Evolutionary conservation across 1,140 invertebrate species (phyloP).

Genomic region (Sarcophaga peregrina): DNA sequence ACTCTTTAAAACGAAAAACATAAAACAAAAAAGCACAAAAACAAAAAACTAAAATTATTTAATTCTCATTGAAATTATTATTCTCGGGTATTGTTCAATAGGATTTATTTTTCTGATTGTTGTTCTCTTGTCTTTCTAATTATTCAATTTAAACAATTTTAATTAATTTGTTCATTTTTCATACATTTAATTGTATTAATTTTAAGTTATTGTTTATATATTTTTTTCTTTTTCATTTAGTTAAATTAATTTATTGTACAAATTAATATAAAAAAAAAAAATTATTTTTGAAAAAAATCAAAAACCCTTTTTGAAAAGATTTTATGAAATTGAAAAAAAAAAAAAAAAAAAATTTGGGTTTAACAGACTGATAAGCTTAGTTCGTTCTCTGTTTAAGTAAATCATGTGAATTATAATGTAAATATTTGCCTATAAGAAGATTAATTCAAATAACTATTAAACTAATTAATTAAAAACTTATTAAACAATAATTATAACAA

Average conservation of each 20-base stretch:
- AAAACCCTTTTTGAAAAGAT: constrained; percentile 27
- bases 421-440: constrained; percentile 32
- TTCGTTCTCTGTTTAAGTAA: constrained; percentile 43
- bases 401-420: constrained; percentile 36
- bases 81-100: too few species aligned
- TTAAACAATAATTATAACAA: constrained; percentile 17
- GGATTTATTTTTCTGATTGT: too few species aligned
- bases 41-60: neutral
- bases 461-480: neutral
- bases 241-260: constrained; percentile 21
- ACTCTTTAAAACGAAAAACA: neutral
- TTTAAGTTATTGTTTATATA: constrained; percentile 20
- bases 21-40: too few species aligned
- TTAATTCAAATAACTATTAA: neutral
- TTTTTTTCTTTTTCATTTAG: neutral
- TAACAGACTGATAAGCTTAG: constrained; percentile 48
- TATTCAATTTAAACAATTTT: neutral
- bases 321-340: neutral
- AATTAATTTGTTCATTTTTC: constrained; percentile 12
- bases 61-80: too few species aligned
- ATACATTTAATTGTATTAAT: constrained; percentile 10
- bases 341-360: constrained; percentile 35
- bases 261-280: constrained; percentile 5
- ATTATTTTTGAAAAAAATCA: neutral
- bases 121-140: too few species aligned